A percentile compares a stretch with the other conserved stretches of the same genome.
These are phyloP conservation scores for Alligator sinensis DNA, from an alignment of 2,113 vertebrate species.

Conservation along the genomic window DNA sequence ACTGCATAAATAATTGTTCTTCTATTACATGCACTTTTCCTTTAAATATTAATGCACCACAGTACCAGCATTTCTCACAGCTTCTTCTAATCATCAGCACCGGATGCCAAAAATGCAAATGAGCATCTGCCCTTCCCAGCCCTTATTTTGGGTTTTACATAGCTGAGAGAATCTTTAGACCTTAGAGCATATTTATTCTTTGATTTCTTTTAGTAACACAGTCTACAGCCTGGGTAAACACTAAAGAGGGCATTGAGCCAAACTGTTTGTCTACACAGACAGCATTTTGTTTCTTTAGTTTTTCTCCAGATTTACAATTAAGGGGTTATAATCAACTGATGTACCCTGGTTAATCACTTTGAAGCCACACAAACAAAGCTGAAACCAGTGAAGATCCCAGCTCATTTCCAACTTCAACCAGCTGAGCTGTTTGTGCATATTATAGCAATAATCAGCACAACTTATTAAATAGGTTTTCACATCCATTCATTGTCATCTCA, in stretches of 20 bases:
- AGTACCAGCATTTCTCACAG: constrained; percentile 17
- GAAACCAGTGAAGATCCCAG: constrained; percentile 39
- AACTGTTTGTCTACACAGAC: constrained; percentile 57
- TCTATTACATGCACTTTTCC: not conserved
- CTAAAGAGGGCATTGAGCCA: constrained; percentile 40
- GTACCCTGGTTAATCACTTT: constrained; percentile 50
- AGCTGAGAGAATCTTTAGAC: constrained; percentile 71
- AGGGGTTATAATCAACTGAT: constrained; percentile 51
- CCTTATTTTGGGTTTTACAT: constrained; percentile 38
- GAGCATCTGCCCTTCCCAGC: constrained; percentile 50
- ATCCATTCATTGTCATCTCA: not conserved
- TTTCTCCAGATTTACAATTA: constrained; percentile 62
- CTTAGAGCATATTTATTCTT: constrained; percentile 68
- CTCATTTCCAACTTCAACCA: constrained; percentile 18
- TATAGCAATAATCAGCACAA: constrained; percentile 6
- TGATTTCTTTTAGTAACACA: constrained; percentile 64
- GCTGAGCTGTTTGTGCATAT: not conserved
- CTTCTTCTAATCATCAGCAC: constrained; percentile 14
- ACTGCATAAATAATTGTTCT: not conserved
- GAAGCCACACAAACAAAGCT: constrained; percentile 39
- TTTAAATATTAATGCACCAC: constrained; percentile 45
- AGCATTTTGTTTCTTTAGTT: constrained; percentile 67
- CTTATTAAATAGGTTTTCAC: not conserved
- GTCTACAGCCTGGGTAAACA: constrained; percentile 60
- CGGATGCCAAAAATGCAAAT: constrained; percentile 57